Evolutionary conservation across 2,113 vertebrate species (phyloP), one percentile per base, ranked within the genome.

Genomic region (Ascaphus truei): DNA sequence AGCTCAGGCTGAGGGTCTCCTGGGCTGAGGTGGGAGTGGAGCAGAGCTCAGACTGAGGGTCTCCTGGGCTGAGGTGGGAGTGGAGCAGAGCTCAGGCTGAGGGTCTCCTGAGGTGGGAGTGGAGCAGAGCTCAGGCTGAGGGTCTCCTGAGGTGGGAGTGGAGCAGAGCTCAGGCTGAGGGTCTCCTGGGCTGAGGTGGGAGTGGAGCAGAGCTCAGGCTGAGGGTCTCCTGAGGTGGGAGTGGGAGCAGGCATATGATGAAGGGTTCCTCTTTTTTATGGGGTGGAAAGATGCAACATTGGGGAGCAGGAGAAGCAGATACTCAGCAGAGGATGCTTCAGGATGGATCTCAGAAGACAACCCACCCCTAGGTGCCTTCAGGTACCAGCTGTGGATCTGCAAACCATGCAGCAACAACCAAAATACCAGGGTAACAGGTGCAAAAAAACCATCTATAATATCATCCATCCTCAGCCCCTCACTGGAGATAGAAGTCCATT

Each of bases 111-210:
- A n/a, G n/a, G n/a, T n/a, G n/a, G 37, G 72, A 52, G 53, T 73
- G 72, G 45, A 78, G 67, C 25, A 36, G 61, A 61, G 67, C 67
- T 51, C 57, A 52, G 33, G 67, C 52, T 51, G 34, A 71, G 47
- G n/a, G n/a, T n/a, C n/a, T n/a, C n/a, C n/a, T n/a, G n/a, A n/a
- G n/a, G n/a, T n/a, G n/a, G n/a, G n/a, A n/a, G n/a, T n/a, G n/a
- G n/a, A n/a, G n/a, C n/a, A n/a, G n/a, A n/a, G n/a, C n/a, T n/a
- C n/a, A n/a, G n/a, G n/a, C n/a, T n/a, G n/a, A n/a, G n/a, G n/a
- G 79, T 82, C 86, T 73, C 79, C 79, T 72, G 80, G 48, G 71
- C 81, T 63, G 76, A 75, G 79, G 71, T 72, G n/a, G 23, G 56
- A 41, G 5, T 18, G n/a, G 55, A 59, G 16, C 23, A 8, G 34